phyloP scores from a whole-genome alignment of 2,113 vertebrate species.

The Cinclus cinclus region DNA sequence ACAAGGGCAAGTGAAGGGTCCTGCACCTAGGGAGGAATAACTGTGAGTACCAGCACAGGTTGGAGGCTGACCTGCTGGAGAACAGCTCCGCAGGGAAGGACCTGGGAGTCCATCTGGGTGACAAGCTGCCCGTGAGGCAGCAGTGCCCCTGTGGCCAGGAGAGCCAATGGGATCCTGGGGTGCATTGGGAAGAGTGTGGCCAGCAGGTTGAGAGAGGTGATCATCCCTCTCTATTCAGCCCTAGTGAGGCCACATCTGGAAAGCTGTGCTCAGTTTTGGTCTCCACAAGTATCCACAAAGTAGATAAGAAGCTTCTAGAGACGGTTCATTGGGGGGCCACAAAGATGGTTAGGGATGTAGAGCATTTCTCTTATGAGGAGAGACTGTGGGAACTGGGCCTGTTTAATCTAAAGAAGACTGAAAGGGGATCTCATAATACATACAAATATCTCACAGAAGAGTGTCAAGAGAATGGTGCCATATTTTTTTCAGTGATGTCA shows the following conservation, averaged over 20 bases:
- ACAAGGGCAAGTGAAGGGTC: not conserved
- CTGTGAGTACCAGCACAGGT: fast-evolving
- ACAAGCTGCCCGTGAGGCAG: not conserved
- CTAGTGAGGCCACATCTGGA: not conserved
- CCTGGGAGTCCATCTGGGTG: not conserved
- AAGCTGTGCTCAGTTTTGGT: fast-evolving
- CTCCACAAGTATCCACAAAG: too few species aligned
- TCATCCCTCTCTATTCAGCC: not conserved
- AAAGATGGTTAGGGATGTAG: not conserved
- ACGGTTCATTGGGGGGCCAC: not conserved
- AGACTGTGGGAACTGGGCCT: not conserved
- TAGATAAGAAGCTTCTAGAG: not conserved
- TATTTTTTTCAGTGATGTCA: not conserved
- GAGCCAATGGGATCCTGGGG: not conserved
- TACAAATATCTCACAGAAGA: not conserved
- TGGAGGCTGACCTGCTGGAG: not conserved
- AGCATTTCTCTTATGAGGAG: not conserved
- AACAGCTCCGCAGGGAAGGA: not conserved
- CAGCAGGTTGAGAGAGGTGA: not conserved
- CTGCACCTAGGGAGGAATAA: not conserved
- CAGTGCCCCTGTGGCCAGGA: not conserved
- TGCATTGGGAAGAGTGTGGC: too few species aligned
- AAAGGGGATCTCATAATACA: not conserved
- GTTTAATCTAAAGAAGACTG: not conserved
- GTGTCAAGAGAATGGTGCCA: not conserved